Evolutionary conservation across 1,140 invertebrate genomes (phyloP), one percentile per base, ranked within the genome.

Genomic region (Pseudomyrmex gracilis): DNA sequence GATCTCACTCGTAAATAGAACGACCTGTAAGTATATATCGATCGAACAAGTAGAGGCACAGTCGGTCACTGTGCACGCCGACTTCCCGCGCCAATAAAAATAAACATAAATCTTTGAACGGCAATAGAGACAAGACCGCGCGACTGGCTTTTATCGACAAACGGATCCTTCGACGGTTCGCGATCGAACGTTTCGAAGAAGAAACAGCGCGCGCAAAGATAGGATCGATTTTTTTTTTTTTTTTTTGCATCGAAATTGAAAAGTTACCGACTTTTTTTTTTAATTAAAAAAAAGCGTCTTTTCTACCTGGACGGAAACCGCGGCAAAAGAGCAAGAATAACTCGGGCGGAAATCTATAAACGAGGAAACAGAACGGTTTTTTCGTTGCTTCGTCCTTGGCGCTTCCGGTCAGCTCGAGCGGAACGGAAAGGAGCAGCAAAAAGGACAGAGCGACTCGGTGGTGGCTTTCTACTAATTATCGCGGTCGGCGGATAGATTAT

Each of bases 81-180:
- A 34, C 34, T 5, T 34, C 34, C 7, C 12, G 20, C 10, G 43
- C n/a, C 45, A 24, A 49, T 82, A 57, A 82, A 61, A 61, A 71
- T 20, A 12, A 45, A 10, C 43, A 24, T 55, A 61, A 66, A 34
- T 34, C 55, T n/a, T n/a, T 15, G 22, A 77, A 20, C 43, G 49
- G 73, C 20, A 43, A 63, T 66, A 76, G 60, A 47, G 57, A 51
- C 43, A 24, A 60, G 34, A 34, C 5, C 13, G 15, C 49, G n/a
- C 13, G 47, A 15, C 49, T 15, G 58, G 57, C 82, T 84, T 70
- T 84, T 74, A 45, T 70, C 73, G 82, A 84, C 68, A 78, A 78
- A 22, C 55, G 45, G 13, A 20, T 58, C 49, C 55, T 22, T 57
- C 13, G 22, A 47, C 47, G 13, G 22, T 24, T 24, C n/a, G 49